phyloP scores from a whole-genome alignment of 2,113 vertebrate genomes.

The Tinamus guttatus region DNA sequence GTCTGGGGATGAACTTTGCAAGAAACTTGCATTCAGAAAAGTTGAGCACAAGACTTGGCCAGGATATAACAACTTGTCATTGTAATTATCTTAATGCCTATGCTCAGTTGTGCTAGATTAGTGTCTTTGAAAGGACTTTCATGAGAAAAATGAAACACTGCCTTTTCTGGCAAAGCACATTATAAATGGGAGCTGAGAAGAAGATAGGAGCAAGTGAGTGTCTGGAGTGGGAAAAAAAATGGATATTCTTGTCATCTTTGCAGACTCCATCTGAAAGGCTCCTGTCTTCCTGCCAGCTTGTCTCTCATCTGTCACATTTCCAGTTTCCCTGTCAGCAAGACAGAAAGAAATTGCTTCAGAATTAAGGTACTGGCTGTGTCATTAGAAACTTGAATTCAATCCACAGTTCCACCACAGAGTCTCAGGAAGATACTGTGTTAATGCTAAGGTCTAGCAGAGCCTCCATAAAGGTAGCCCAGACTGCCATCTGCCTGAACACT shows the following conservation, averaged over 20 bases:
- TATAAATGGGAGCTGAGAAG: conserved; percentile 8
- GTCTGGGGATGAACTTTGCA: background rate
- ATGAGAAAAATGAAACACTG: conserved; percentile 1
- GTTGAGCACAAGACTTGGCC: background rate
- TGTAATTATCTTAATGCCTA: conserved; percentile 44
- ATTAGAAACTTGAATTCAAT: conserved; percentile 32
- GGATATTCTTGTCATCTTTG: background rate
- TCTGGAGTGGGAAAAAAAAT: background rate
- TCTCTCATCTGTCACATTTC: conserved; percentile 31
- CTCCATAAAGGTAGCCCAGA: background rate
- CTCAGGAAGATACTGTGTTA: background rate
- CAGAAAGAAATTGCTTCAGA: conserved; percentile 26
- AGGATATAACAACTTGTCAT: conserved; percentile 21
- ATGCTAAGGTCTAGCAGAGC: background rate
- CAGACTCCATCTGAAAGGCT: background rate
- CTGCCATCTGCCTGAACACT: background rate
- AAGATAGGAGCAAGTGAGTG: background rate
- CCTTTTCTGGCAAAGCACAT: conserved; percentile 19
- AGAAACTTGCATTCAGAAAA: conserved; percentile 26
- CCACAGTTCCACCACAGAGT: background rate
- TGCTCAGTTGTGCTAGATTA: background rate
- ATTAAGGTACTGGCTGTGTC: conserved; percentile 8
- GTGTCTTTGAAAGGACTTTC: conserved; percentile 10
- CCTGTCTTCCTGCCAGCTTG: conserved; percentile 2
- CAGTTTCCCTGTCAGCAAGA: conserved; percentile 33